These are phyloP conservation scores for Chaenogobius annularis DNA, from an alignment of 2,113 vertebrate species.

Conservation along the genomic window DNA sequence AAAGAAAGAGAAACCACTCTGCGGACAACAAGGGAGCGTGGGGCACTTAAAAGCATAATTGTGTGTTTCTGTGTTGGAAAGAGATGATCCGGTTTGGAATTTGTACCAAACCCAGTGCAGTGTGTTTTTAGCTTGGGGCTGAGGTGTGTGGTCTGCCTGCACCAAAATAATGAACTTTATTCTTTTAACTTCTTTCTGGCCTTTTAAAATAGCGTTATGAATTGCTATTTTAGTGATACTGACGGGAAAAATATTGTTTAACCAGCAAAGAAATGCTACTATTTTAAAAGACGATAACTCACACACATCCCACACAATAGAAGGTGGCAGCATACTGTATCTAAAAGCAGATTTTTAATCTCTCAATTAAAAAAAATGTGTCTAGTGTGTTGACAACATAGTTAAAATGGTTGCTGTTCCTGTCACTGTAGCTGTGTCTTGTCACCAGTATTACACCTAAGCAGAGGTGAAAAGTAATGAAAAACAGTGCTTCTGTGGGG, in stretches of 20 bases:
- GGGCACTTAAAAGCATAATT: slow-evolving; percentile 57
- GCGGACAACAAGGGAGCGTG: slow-evolving; percentile 28
- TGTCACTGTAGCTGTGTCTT: neutral
- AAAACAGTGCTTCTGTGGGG: neutral
- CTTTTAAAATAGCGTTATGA: neutral
- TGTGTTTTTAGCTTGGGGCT: slow-evolving; percentile 29
- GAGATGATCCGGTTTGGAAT: slow-evolving; percentile 31
- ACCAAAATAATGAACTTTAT: neutral
- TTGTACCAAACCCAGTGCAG: slow-evolving; percentile 26
- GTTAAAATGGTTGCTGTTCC: neutral
- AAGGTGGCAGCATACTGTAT: slow-evolving; percentile 15
- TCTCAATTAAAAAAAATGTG: neutral
- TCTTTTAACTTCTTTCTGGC: neutral
- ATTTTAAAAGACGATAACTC: slow-evolving; percentile 20
- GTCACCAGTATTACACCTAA: neutral
- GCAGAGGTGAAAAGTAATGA: neutral
- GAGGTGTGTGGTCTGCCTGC: slow-evolving; percentile 7
- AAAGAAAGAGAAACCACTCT: slow-evolving; percentile 25
- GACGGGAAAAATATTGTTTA: neutral
- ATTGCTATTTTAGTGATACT: neutral
- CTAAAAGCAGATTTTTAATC: neutral
- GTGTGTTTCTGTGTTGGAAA: slow-evolving; percentile 44
- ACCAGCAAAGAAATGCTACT: neutral
- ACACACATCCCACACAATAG: slow-evolving; percentile 3
- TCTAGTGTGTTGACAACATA: neutral